Conservation (phyloP, 2,113 vertebrate species). For the Protomyctophum bolini region DNA sequence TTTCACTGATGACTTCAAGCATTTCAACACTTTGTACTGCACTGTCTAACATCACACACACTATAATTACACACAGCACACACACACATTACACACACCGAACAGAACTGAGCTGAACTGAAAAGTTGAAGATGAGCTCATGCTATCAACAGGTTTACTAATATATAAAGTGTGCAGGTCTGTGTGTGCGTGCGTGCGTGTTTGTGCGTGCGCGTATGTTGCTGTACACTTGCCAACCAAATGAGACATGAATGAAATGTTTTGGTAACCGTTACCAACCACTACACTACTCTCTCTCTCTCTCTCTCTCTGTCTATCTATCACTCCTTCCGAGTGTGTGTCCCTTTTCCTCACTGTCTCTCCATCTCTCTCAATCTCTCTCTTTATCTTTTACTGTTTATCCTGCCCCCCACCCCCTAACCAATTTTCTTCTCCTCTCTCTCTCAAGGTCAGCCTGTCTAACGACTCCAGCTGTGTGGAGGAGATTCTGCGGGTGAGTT, state of each 20-base stretch:
- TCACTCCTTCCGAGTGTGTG: background rate
- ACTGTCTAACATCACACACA: background rate
- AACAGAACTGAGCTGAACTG: conserved; percentile 17
- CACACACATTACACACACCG: background rate
- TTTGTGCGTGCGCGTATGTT: conserved; percentile 5
- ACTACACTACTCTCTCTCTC: conserved; percentile 16
- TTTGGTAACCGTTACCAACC: too few relatives aligned
- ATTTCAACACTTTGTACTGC: conserved; percentile 1
- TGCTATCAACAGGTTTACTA: conserved; percentile 33
- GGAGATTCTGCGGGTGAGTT: conserved; percentile 95
- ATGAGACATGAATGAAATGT: too few relatives aligned
- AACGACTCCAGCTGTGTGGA: conserved; percentile 96
- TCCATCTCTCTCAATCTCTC: background rate
- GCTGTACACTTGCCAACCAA: background rate
- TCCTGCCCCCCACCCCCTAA: background rate
- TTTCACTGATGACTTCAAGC: conserved; percentile 37
- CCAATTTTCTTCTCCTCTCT: conserved; percentile 41
- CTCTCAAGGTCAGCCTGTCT: conserved; percentile 89
- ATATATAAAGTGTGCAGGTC: background rate
- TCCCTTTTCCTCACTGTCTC: background rate
- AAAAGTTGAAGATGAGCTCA: conserved; percentile 53
- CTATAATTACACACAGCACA: background rate
- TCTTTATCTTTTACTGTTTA: background rate
- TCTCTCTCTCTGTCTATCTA: conserved; percentile 6
- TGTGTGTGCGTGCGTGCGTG: conserved; percentile 1